Evolutionary conservation across 2,888 invertebrate species (phyloP), one percentile per base, ranked within the genome.

Genomic region (Macropis europaea): DNA sequence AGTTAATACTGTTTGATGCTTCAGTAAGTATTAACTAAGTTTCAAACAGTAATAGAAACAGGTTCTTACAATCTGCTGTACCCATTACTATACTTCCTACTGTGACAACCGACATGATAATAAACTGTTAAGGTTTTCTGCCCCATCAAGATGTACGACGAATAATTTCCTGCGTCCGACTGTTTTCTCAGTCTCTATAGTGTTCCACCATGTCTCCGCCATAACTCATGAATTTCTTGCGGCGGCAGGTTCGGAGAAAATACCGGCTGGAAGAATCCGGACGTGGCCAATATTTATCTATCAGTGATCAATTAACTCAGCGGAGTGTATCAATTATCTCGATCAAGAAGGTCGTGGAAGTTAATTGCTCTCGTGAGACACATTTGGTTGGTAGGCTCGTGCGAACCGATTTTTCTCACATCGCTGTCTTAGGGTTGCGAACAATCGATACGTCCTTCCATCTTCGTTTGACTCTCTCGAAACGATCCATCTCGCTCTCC

Each of bases 301-400:
- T 62, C 76, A 45, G 24, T 42, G 56, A 72, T 76, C 67, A 73
- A 74, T 77, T 66, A 76, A 72, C 67, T 42, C 40, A n/a, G 47
- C 53, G 50, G 69, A 52, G 30, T 62, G 54, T 66, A 79, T 79
- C 72, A 76, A 78, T 79, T 76, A 79, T 69, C 64, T 67, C 52
- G 76, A 63, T 43, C 34, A 62, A 40, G 47, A 53, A 60, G 32
- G 50, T 32, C 45, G 30, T 52, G 66, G 26, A 63, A 48, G 69
- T 76, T 78, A 79, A 78, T 79, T 79, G 69, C 69, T 76, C 73
- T 38, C 62, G 59, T 63, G 63, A 57, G 48, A 66, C 61, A 66
- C 64, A 66, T 72, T 79, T 52, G 69, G 62, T 70, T 43, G 52
- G 57, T 48, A 38, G 43, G 53, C 56, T 54, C 54, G 61, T 52